Percentiles rank a stretch among this genome's conserved stretches.
These are phyloP conservation scores for Dermochelys coriacea DNA, from an alignment of 2,797 vertebrate species.

Conservation along the genomic window DNA sequence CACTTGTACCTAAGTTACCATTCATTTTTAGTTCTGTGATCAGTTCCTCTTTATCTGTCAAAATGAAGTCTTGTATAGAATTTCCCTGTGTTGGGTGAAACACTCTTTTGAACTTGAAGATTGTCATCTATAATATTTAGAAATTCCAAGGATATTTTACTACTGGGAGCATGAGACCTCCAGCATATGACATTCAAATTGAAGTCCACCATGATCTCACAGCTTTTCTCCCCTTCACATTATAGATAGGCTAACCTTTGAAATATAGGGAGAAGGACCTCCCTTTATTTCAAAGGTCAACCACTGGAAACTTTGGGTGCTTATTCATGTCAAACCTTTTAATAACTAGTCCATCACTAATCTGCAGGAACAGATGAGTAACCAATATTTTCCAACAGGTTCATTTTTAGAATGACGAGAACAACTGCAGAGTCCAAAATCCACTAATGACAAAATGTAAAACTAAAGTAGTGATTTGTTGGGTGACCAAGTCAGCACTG, in stretches of 20 bases:
- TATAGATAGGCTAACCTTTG: background rate
- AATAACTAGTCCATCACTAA: background rate
- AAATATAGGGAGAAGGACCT: background rate
- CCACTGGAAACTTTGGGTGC: background rate
- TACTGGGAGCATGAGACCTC: too few species aligned
- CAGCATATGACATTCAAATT: background rate
- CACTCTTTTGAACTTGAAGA: too few species aligned
- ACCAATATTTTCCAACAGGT: background rate
- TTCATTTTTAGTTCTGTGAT: too few species aligned
- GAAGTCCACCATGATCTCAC: background rate
- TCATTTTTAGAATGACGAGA: background rate
- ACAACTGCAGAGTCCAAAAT: background rate
- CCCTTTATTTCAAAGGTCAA: background rate
- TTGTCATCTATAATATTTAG: too few species aligned
- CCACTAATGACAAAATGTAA: background rate
- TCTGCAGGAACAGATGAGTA: background rate
- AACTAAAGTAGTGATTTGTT: background rate
- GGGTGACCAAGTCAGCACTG: background rate
- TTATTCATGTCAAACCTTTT: background rate
- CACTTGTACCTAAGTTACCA: too few species aligned
- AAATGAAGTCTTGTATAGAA: too few species aligned
- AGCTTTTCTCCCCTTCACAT: background rate
- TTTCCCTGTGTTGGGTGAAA: too few species aligned
- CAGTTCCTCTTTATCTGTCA: too few species aligned
- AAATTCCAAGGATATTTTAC: too few species aligned